Conservation (phyloP, 2,888 invertebrate species). For the Seira sanloemensis region DNA sequence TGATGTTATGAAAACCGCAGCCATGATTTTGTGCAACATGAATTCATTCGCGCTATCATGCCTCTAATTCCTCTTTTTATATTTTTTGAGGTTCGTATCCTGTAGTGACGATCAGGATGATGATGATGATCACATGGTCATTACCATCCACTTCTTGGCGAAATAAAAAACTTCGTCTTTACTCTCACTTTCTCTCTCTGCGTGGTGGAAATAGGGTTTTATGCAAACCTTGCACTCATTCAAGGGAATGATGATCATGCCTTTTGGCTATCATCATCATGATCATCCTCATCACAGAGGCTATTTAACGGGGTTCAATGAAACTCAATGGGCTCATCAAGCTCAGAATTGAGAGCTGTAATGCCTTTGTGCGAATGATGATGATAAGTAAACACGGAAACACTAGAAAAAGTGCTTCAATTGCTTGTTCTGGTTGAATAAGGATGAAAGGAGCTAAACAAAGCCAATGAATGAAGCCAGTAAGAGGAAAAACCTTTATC, state of each 20-base stretch:
- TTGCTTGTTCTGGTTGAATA: slow-evolving; percentile 17
- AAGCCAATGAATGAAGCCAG: slow-evolving; percentile 15
- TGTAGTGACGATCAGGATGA: slow-evolving; percentile 17
- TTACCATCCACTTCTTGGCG: slow-evolving; percentile 17
- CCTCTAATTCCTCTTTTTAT: background rate
- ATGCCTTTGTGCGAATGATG: background rate
- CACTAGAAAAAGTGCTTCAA: slow-evolving; percentile 5
- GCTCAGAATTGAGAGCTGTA: slow-evolving; percentile 4
- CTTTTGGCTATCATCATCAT: slow-evolving; percentile 39
- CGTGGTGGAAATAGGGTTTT: background rate
- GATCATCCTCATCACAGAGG: slow-evolving; percentile 13
- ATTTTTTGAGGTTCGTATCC: background rate
- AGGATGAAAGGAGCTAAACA: slow-evolving; percentile 19
- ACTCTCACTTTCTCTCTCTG: background rate
- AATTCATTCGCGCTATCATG: background rate
- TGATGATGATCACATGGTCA: slow-evolving; percentile 25
- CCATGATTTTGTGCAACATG: background rate
- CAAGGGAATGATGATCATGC: slow-evolving; percentile 28
- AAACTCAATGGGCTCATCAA: slow-evolving; percentile 61
- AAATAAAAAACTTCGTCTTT: too few species aligned
- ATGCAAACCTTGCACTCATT: slow-evolving; percentile 19
- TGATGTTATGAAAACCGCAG: background rate
- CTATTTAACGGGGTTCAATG: slow-evolving; percentile 56
- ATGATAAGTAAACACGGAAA: slow-evolving; percentile 21
- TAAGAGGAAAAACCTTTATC: slow-evolving; percentile 13